Conservation (phyloP, 2,888 invertebrate species). For the Mesodorylaimus sp. region DNA sequence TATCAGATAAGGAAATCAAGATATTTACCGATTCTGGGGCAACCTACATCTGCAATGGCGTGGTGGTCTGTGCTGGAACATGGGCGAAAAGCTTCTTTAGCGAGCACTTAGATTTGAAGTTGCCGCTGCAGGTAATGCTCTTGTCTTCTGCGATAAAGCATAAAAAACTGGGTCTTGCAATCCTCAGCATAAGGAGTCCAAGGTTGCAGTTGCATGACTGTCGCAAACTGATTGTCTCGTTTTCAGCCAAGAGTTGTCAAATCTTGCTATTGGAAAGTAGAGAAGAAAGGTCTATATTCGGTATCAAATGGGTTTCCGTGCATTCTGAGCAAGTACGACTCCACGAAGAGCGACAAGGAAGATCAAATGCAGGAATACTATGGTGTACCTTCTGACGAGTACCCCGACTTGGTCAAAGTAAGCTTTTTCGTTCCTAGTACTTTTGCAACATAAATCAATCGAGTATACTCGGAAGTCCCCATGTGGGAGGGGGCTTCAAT, state of each 20-base stretch:
- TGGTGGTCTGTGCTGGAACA: conserved; percentile 27
- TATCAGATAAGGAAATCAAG: conserved; percentile 14
- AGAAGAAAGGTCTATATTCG: neutral
- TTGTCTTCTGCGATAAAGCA: too few relatives aligned
- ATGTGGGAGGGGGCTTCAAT: too few relatives aligned
- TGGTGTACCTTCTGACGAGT: conserved; percentile 3
- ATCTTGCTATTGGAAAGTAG: conserved; percentile 1
- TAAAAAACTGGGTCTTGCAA: too few relatives aligned
- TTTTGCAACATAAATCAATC: neutral
- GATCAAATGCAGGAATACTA: neutral
- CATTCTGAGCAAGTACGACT: neutral
- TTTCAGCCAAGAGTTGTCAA: neutral
- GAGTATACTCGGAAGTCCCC: too few relatives aligned
- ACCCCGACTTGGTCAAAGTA: conserved; percentile 4
- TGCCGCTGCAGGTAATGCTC: conserved; percentile 25
- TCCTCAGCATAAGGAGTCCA: too few relatives aligned
- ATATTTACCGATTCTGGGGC: conserved; percentile 14
- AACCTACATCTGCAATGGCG: conserved; percentile 17
- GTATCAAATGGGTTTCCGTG: neutral
- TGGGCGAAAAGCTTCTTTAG: conserved; percentile 24
- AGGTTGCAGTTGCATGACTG: too few relatives aligned
- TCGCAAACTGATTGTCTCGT: neutral
- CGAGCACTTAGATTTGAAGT: conserved; percentile 18
- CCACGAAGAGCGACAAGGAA: neutral
- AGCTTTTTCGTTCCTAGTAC: neutral